Evolutionary conservation across 1,140 invertebrate species (phyloP).

Genomic region (Hesperophylax magnus): DNA sequence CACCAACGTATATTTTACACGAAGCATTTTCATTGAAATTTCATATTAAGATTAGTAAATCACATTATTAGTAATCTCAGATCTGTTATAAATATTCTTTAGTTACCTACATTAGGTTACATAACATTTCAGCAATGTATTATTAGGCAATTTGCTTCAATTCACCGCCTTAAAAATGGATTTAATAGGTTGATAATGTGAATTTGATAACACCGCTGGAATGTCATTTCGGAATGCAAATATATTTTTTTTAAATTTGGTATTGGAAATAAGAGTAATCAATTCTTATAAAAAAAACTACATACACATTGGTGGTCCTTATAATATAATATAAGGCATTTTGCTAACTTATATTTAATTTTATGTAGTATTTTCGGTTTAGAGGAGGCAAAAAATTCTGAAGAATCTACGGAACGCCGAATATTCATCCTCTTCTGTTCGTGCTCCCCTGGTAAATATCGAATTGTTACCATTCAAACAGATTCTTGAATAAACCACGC

Average conservation of each 20-base stretch:
- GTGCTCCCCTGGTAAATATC: not conserved
- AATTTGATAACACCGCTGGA: too few species aligned
- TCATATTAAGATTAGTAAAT: not conserved
- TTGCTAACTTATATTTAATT: not conserved
- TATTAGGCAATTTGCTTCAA: too few species aligned
- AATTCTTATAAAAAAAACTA: too few species aligned
- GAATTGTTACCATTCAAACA: slow-evolving; percentile 21
- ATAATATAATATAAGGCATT: not conserved
- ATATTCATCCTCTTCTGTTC: not conserved
- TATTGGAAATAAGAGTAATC: not conserved
- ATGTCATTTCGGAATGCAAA: too few species aligned
- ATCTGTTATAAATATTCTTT: too few species aligned
- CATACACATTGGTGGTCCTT: too few species aligned
- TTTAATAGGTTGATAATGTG: too few species aligned
- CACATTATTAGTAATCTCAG: too few species aligned
- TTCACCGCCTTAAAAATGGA: too few species aligned
- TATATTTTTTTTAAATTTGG: too few species aligned
- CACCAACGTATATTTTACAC: not conserved
- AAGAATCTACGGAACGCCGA: not conserved
- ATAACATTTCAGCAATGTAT: too few species aligned
- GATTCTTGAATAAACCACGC: slow-evolving; percentile 17
- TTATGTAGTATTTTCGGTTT: not conserved
- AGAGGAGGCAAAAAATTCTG: not conserved
- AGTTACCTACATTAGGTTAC: too few species aligned
- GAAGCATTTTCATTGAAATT: not conserved